phyloP scores from a whole-genome alignment of 2,888 invertebrate genomes.

The Caradrina clavipalpis region DNA sequence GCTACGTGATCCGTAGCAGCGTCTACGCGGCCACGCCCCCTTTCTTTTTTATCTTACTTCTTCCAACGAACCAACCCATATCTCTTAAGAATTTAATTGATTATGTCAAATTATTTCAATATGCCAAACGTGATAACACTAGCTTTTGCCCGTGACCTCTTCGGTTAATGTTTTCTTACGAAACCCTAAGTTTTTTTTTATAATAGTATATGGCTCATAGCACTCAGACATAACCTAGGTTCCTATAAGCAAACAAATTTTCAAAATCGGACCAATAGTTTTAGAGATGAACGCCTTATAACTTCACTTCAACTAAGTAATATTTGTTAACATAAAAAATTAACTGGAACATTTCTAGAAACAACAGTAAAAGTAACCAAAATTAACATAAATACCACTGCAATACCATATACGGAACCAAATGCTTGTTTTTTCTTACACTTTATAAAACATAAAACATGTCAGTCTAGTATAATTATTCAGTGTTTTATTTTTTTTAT shows the following conservation, averaged over 20 bases:
- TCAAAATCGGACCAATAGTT: too few species aligned
- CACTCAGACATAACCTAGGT: too few species aligned
- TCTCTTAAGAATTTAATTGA: background rate
- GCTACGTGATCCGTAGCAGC: conserved; percentile 49
- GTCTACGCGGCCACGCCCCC: conserved; percentile 17
- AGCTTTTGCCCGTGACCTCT: too few species aligned
- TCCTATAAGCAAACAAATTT: too few species aligned
- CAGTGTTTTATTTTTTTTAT: conserved; percentile 48
- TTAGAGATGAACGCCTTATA: too few species aligned
- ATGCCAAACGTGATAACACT: too few species aligned
- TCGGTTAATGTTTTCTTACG: too few species aligned
- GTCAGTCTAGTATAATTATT: conserved; percentile 47
- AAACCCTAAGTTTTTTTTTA: too few species aligned
- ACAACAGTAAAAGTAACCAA: conserved; percentile 32
- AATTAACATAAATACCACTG: conserved; percentile 46
- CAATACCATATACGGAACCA: conserved; percentile 44
- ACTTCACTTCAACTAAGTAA: too few species aligned
- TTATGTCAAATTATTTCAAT: background rate
- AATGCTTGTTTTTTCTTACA: conserved; percentile 39
- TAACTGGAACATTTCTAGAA: background rate
- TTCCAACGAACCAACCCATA: background rate
- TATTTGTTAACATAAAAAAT: background rate
- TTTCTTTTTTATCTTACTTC: background rate
- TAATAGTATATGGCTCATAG: too few species aligned
- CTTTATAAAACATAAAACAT: conserved; percentile 38